Evolutionary conservation across 2,888 invertebrate species (phyloP).

Genomic region (Sphaerophoria rueppellii): DNA sequence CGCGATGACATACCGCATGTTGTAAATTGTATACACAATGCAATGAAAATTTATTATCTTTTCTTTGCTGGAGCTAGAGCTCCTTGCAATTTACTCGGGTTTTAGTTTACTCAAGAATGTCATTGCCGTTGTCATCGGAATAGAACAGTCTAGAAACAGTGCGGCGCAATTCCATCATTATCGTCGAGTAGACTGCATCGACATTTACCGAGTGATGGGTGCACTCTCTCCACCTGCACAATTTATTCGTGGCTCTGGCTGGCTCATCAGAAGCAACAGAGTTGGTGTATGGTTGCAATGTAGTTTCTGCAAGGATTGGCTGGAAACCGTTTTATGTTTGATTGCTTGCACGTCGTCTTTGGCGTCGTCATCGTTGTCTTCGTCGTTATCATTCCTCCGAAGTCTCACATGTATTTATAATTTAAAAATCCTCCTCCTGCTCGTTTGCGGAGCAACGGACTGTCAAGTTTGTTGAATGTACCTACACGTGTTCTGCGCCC

Average conservation of each 20-base stretch:
- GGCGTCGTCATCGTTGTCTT: conserved; percentile 30
- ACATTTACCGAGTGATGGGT: neutral
- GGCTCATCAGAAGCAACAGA: conserved; percentile 50
- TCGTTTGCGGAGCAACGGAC: neutral
- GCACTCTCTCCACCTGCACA: neutral
- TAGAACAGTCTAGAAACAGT: conserved; percentile 1
- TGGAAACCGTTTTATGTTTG: conserved; percentile 62
- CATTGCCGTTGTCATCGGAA: conserved; percentile 46
- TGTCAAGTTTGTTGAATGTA: conserved; percentile 21
- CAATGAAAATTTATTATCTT: conserved; percentile 68
- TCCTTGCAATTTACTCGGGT: conserved; percentile 68
- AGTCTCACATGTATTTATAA: conserved; percentile 50
- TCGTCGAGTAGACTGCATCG: conserved; percentile 23
- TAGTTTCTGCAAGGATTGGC: conserved; percentile 34
- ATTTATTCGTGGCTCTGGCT: neutral
- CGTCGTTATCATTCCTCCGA: conserved; percentile 46
- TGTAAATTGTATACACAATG: conserved; percentile 44
- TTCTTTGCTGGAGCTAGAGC: conserved; percentile 61
- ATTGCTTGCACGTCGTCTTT: conserved; percentile 48
- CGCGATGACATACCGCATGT: conserved; percentile 9
- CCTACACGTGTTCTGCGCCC: conserved; percentile 30
- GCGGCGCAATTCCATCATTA: conserved; percentile 53
- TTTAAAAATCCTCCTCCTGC: conserved; percentile 47
- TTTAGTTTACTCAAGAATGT: conserved; percentile 71
- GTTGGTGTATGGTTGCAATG: neutral